Conservation (phyloP, 2,113 vertebrate species). For the Phylloscopus trochiloides region DNA sequence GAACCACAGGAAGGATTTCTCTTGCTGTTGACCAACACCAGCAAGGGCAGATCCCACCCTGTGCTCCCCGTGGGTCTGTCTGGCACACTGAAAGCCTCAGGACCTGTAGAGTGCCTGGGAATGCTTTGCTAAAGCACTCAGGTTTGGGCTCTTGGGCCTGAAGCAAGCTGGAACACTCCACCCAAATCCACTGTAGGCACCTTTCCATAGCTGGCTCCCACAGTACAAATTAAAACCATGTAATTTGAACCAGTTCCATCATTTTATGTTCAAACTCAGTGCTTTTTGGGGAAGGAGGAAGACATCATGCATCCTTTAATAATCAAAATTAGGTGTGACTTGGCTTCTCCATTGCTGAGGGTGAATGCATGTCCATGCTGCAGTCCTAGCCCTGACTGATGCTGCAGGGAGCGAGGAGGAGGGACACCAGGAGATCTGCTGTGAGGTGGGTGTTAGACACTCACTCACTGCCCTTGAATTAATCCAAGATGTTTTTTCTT, state of each 20-base stretch:
- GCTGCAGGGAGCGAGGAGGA: not conserved
- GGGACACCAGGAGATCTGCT: not conserved
- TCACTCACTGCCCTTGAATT: not conserved
- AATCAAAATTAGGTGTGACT: not conserved
- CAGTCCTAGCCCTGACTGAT: not conserved
- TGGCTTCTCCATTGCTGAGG: not conserved
- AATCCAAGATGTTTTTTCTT: not conserved
- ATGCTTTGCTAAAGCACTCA: not conserved
- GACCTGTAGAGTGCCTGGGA: not conserved
- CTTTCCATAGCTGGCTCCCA: not conserved
- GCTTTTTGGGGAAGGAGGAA: not conserved
- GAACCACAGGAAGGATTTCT: not conserved
- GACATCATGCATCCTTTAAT: not conserved
- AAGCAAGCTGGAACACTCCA: not conserved
- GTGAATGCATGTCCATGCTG: not conserved
- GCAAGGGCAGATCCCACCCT: not conserved
- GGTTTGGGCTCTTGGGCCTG: not conserved
- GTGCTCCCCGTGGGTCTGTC: not conserved
- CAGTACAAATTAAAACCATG: not conserved
- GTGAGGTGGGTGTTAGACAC: not conserved
- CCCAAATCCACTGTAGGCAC: not conserved
- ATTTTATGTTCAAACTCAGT: not conserved
- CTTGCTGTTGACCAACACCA: not conserved
- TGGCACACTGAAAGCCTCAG: not conserved
- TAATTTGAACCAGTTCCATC: not conserved